Evolutionary conservation across 2,888 invertebrate species (phyloP).

Genomic region (Blastobasis lacticolella): DNA sequence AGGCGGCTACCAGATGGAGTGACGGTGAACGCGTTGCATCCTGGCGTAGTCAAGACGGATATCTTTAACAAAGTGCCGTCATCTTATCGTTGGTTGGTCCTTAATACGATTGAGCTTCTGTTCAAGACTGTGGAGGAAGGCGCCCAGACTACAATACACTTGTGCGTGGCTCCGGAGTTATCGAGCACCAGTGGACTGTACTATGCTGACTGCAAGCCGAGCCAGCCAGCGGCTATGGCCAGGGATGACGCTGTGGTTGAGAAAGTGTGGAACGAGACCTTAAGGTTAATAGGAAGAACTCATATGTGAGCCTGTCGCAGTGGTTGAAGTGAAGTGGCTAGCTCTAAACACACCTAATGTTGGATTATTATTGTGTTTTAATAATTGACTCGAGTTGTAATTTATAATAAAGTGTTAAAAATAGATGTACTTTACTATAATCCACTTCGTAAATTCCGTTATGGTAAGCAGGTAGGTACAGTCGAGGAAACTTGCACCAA

Average conservation of each 20-base stretch:
- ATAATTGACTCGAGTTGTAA: no score
- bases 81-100: slow-evolving; percentile 53
- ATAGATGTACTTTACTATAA: no score
- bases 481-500: no score
- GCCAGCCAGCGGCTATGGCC: slow-evolving; percentile 64
- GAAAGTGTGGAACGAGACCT: slow-evolving; percentile 81
- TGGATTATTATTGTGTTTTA: no score
- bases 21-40: slow-evolving; percentile 87
- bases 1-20: slow-evolving; percentile 67
- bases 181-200: slow-evolving; percentile 82
- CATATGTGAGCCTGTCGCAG: no score
- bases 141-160: slow-evolving; percentile 83
- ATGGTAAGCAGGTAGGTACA: no score
- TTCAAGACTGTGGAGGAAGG: slow-evolving; percentile 84
- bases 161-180: slow-evolving; percentile 83
- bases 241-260: slow-evolving; percentile 79
- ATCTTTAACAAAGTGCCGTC: slow-evolving; percentile 79
- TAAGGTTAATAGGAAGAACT: slow-evolving; percentile 20
- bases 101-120: slow-evolving; percentile 71
- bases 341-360: no score
- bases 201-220: slow-evolving; percentile 82
- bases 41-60: slow-evolving; percentile 85
- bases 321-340: no score
- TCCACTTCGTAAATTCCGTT: no score
- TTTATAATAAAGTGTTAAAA: no score